Conservation (phyloP, 2,797 vertebrate species). For the Enteromius mattozi region DNA sequence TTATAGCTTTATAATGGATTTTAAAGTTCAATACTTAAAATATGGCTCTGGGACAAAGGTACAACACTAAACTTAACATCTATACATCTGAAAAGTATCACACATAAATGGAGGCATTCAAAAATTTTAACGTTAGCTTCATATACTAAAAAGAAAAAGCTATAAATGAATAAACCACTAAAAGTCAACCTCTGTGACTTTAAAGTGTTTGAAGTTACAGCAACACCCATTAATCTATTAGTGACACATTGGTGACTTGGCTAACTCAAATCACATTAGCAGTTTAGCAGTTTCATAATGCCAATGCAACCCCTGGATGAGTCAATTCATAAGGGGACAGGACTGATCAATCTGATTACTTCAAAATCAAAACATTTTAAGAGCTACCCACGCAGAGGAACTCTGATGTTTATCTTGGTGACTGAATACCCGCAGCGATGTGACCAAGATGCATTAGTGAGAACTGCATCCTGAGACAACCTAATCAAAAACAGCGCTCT, state of each 20-base stretch:
- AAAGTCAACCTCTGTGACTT: background rate
- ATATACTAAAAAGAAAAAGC: background rate
- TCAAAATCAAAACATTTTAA: conserved; percentile 40
- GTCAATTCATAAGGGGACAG: conserved; percentile 12
- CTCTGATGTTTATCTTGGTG: conserved; percentile 30
- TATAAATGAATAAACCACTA: background rate
- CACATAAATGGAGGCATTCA: background rate
- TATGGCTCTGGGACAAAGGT: background rate
- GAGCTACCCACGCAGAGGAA: conserved; percentile 1
- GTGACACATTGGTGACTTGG: background rate
- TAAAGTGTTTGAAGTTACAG: background rate
- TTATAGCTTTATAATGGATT: background rate
- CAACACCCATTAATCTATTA: conserved; percentile 10
- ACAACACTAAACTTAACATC: background rate
- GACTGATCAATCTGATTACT: conserved; percentile 22
- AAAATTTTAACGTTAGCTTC: background rate
- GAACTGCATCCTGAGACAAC: conserved; percentile 7
- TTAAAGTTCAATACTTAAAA: background rate
- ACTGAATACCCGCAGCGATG: background rate
- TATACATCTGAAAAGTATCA: no score
- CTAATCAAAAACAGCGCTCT: background rate
- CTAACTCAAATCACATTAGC: conserved; percentile 2
- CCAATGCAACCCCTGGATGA: conserved; percentile 1
- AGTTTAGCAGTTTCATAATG: conserved; percentile 22
- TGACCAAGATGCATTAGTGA: conserved; percentile 1